Evolutionary conservation across 2,797 vertebrate genomes (phyloP), one percentile per base, ranked within the genome.

Genomic region (Vireo griseus): DNA sequence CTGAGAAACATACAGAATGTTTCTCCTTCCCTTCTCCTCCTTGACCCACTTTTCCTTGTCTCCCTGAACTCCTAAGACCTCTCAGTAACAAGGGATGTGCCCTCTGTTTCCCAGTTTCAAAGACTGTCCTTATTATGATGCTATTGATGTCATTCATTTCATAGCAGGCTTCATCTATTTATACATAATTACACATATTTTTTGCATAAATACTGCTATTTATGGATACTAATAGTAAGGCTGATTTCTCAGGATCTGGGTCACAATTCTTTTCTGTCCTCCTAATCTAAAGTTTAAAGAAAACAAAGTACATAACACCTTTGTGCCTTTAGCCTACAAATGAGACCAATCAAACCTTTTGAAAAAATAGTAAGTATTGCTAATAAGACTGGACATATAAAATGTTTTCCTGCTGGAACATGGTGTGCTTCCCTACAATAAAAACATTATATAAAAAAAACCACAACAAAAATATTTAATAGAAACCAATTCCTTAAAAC

Each of bases 251-350:
- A 75, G 26, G 37, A 85, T 77, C 18, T 0, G 0, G 25, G 68
- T 89, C 28, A 40, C 40, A 75, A 15, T 84, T 68, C 1, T 1
- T 89, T 79, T 84, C 83, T 66, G 26, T 96, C 97, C 69, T 96
- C n/a, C 80, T 93, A 96, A 97, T 95, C 91, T 92, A 94, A 97
- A 97, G 39, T 94, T 96, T 83, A 95, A 88, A 90, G 92, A 97
- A 96, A 97, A 96, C 68, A 95, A 50, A 96, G 50, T 24, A 71
- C 45, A 26, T 58, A 87, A 75, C 96, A 96, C 80, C 61, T 96
- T 96, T 96, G 81, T 95, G 93, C 95, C 94, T 95, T 93, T 85
- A 92, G 75, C 86, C 97, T 96, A 58, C 77, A 96, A 97, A 97
- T 94, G 78, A 97, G 86, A 35, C 87, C 93, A 97, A 95, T 97